These are phyloP conservation scores for Pogoniulus pusillus DNA, from an alignment of 2,797 vertebrate species.

Conservation along the genomic window DNA sequence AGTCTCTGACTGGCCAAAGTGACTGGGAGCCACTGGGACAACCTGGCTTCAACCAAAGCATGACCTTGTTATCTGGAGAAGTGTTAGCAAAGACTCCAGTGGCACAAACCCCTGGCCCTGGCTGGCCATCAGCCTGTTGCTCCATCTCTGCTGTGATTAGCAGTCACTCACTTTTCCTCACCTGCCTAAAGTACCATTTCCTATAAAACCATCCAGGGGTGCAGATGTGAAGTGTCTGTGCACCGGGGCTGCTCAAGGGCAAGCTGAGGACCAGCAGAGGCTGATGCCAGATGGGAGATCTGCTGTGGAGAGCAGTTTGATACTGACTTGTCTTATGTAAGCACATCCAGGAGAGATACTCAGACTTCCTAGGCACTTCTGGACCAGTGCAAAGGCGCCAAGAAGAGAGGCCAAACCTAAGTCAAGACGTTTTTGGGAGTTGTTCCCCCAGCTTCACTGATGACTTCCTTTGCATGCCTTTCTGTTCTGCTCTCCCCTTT, in stretches of 20 bases:
- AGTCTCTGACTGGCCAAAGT: neutral
- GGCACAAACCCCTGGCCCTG: neutral
- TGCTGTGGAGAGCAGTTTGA: neutral
- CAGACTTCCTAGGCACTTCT: neutral
- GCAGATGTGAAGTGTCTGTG: rapidly evolving
- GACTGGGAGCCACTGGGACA: neutral
- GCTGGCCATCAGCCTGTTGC: neutral
- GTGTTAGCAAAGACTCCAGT: neutral
- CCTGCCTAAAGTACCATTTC: neutral
- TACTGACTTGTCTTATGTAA: neutral
- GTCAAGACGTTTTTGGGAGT: neutral
- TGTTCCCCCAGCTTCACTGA: neutral
- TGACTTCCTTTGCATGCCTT: neutral
- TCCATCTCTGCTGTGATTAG: neutral
- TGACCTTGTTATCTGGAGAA: rapidly evolving
- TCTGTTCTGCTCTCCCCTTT: neutral
- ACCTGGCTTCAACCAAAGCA: neutral
- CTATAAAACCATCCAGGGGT: neutral
- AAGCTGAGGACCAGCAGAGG: neutral
- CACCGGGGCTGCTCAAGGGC: rapidly evolving
- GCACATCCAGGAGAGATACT: neutral
- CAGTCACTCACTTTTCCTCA: rapidly evolving
- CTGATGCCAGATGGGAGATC: neutral
- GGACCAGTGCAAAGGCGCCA: neutral
- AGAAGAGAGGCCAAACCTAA: neutral